phyloP scores from a whole-genome alignment of 2,113 vertebrate genomes.

The Grallaria varia region DNA sequence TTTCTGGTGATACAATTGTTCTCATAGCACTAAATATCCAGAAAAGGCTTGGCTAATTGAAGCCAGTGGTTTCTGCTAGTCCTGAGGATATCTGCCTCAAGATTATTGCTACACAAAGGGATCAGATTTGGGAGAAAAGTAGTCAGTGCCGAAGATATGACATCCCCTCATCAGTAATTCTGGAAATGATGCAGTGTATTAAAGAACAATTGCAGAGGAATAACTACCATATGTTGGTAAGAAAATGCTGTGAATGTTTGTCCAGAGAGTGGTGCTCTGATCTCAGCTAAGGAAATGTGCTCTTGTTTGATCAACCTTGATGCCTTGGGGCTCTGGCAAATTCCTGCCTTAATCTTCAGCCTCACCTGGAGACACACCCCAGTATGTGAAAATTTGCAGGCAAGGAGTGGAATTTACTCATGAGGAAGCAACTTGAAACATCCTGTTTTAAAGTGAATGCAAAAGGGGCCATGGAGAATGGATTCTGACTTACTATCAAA shows the following conservation, averaged over 20 bases:
- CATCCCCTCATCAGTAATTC: background rate
- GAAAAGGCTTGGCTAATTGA: background rate
- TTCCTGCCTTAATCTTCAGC: background rate
- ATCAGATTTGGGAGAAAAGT: background rate
- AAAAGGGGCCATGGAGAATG: background rate
- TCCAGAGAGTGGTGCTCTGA: conserved; percentile 57
- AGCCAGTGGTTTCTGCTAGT: background rate
- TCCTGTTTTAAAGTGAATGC: conserved; percentile 10
- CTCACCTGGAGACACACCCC: conserved; percentile 13
- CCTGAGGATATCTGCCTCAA: background rate
- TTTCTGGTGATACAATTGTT: background rate
- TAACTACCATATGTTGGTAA: background rate
- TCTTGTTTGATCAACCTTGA: background rate
- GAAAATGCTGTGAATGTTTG: background rate
- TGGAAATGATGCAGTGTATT: background rate
- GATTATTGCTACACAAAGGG: background rate
- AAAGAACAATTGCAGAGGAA: background rate
- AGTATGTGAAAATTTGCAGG: background rate
- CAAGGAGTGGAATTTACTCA: conserved; percentile 8
- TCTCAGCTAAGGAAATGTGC: background rate
- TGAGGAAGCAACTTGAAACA: background rate
- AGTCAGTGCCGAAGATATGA: background rate
- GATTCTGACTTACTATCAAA: background rate
- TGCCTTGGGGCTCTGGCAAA: background rate
- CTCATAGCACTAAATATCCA: background rate